phyloP scores from a whole-genome alignment of 1,140 invertebrate genomes.

The Drosophila pectinifera region DNA sequence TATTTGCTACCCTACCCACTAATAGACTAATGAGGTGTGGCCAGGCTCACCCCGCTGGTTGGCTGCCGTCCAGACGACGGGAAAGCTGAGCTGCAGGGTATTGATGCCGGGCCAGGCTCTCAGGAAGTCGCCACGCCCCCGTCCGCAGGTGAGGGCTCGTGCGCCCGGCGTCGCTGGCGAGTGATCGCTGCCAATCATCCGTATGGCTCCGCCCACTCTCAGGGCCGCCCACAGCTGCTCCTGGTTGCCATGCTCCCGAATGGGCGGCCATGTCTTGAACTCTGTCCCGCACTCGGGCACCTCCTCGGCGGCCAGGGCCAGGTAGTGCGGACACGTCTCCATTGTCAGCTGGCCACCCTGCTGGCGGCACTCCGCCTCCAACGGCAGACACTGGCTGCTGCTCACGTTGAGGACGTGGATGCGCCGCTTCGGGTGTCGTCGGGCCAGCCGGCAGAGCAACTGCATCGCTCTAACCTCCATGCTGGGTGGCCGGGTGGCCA shows the following conservation, averaged over 20 bases:
- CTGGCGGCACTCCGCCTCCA: constrained; percentile 85
- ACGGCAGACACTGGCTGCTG: constrained; percentile 86
- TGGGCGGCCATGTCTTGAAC: constrained; percentile 91
- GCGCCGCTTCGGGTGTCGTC: constrained; percentile 86
- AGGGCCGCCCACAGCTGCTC: constrained; percentile 87
- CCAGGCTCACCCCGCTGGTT: constrained; percentile 61
- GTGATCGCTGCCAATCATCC: constrained; percentile 90
- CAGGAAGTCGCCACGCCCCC: constrained; percentile 87
- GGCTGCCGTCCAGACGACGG: constrained; percentile 89
- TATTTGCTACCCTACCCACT: constrained; percentile 47
- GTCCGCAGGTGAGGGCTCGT: constrained; percentile 85
- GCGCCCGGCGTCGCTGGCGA: constrained; percentile 89
- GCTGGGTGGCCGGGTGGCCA: constrained; percentile 87
- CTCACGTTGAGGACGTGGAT: constrained; percentile 92
- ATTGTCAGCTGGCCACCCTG: constrained; percentile 86
- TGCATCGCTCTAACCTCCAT: constrained; percentile 90
- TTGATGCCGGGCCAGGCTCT: constrained; percentile 91
- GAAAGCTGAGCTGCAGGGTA: constrained; percentile 89
- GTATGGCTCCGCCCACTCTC: constrained; percentile 74
- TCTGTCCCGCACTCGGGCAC: constrained; percentile 88
- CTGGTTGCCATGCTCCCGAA: constrained; percentile 88
- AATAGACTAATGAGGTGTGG: neutral
- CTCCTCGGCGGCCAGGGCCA: constrained; percentile 88
- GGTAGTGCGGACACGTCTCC: constrained; percentile 91
- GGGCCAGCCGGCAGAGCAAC: constrained; percentile 86